Evolutionary conservation across 64 coral and sea anemone genomes (phyloP).

Genomic region (Montipora capricornis): DNA sequence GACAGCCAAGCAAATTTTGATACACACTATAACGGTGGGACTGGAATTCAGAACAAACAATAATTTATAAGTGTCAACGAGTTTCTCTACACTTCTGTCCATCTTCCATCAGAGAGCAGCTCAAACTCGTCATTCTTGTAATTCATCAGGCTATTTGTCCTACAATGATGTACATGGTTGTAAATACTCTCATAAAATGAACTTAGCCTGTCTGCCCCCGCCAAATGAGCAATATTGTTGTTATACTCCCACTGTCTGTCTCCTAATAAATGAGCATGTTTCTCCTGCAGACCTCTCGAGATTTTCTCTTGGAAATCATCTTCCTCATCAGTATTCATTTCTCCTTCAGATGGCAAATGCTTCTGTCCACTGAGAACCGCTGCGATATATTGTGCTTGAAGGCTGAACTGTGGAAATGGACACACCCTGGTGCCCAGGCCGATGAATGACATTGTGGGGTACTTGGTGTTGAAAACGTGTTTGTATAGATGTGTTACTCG

Average conservation of each 20-base stretch:
- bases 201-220: neutral
- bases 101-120: neutral
- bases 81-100: neutral
- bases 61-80: no score
- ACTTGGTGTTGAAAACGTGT: conserved; percentile 73
- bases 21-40: no score
- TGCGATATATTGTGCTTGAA: conserved; percentile 47
- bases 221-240: conserved; percentile 36
- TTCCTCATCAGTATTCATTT: conserved; percentile 62
- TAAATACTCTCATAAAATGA: conserved; percentile 29
- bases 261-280: conserved; percentile 43
- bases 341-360: conserved; percentile 40
- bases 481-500: conserved; percentile 60
- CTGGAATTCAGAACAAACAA: no score
- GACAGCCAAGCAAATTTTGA: no score
- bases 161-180: neutral
- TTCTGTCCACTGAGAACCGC: conserved; percentile 35
- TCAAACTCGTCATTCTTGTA: conserved; percentile 47
- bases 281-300: neutral
- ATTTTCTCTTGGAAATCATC: conserved; percentile 45
- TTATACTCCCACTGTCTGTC: conserved; percentile 37
- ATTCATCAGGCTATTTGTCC: conserved; percentile 22
- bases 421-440: conserved; percentile 6
- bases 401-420: conserved; percentile 64
- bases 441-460: conserved; percentile 68